These are phyloP conservation scores for Peromyscus polionotus DNA, from an alignment of 2,113 vertebrate genomes.

Conservation along the genomic window DNA sequence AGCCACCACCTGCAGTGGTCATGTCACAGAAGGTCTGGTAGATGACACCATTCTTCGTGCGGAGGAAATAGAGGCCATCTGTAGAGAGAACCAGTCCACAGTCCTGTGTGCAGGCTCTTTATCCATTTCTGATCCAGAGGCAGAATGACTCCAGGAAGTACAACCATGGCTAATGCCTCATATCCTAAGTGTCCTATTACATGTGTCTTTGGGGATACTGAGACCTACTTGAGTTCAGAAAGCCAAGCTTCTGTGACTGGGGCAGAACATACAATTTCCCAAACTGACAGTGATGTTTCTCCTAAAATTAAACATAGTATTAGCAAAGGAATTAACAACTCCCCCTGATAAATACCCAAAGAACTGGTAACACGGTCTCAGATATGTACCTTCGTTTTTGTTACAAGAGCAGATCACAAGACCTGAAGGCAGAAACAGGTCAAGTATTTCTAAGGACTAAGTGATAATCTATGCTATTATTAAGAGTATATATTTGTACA, in stretches of 20 bases:
- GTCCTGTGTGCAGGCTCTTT: no score
- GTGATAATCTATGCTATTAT: not conserved
- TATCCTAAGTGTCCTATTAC: no score
- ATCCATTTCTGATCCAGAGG: no score
- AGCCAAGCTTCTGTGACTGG: not conserved
- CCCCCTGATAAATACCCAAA: not conserved
- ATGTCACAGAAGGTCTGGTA: no score
- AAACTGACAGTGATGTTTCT: not conserved
- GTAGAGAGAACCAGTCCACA: no score
- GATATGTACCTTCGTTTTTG: not conserved
- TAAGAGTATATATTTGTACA: not conserved
- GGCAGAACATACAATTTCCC: not conserved
- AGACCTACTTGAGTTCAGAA: no score
- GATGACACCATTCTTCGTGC: no score
- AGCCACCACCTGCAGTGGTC: no score
- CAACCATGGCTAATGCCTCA: no score
- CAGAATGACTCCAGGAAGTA: no score
- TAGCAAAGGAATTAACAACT: not conserved
- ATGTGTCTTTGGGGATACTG: no score
- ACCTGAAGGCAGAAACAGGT: not conserved
- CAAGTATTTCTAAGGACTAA: not conserved
- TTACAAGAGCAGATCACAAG: not conserved
- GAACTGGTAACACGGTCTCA: not conserved
- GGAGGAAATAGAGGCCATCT: no score
- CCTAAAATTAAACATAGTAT: not conserved